Conservation (phyloP, 2,113 vertebrate species). For the Trogon surrucura region DNA sequence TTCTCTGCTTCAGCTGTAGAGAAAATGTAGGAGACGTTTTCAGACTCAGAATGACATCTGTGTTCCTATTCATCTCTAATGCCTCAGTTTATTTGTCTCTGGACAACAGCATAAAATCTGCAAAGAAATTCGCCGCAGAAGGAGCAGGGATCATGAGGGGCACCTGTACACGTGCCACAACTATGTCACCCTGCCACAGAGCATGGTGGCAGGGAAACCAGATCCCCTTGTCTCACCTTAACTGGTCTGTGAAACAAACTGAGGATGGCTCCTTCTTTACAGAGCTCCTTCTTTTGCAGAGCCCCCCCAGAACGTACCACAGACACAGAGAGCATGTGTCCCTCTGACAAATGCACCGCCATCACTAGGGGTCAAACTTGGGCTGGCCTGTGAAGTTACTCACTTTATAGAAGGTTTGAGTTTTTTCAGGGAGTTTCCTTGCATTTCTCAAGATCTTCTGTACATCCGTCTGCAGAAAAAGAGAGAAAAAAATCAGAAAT, state of each 20-base stretch:
- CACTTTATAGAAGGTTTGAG: conserved; percentile 98
- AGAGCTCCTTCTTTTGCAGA: neutral
- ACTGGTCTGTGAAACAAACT: neutral
- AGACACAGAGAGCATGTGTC: neutral
- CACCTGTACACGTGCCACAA: neutral
- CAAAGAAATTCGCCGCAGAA: neutral
- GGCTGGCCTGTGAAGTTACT: neutral
- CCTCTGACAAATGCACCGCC: neutral
- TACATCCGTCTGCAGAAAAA: conserved; percentile 89
- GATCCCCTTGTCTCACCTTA: neutral
- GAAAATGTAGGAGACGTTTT: neutral
- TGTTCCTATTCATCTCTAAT: neutral
- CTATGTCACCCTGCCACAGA: neutral
- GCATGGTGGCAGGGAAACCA: neutral
- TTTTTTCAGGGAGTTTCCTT: conserved; percentile 98
- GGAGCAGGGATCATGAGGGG: neutral
- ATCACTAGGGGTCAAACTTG: neutral
- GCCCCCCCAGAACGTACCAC: neutral
- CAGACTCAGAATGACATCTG: neutral
- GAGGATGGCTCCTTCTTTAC: neutral
- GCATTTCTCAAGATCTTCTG: conserved; percentile 99
- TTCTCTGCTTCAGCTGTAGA: neutral
- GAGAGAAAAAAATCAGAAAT: neutral
- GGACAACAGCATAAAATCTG: neutral
- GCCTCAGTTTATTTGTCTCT: neutral